Evolutionary conservation across 2,888 invertebrate species (phyloP), one percentile per base, ranked within the genome.

Genomic region (Sphaerophoria rueppellii): DNA sequence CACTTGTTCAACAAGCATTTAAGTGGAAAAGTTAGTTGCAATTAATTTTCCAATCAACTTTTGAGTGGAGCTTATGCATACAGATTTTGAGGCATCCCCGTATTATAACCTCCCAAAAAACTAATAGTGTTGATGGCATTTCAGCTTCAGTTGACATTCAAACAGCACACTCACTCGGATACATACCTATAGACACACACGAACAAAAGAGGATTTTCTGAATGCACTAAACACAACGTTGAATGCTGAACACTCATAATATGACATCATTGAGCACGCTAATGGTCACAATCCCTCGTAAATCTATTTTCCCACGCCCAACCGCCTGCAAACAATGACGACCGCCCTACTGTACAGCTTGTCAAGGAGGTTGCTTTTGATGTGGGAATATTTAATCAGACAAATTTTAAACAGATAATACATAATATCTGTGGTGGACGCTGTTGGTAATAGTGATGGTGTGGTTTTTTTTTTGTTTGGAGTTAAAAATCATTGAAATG

Each of bases 11-110:
- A 16, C 52, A 81, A 81, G 71, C 72, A 24, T 24, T 24, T 24
- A 24, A 77, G 55, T 69, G 55, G 12, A 78, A 77, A 82, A 78
- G 69, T 73, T 82, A 73, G 69, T 77, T 82, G 58, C 73, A 82
- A 82, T 78, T 78, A 82, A 82, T 78, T 82, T 82, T 57, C 77
- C 46, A 71, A 69, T 72, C 58, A 48, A 63, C 40, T 65, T 24
- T 43, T 37, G 35, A 37, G 37, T 43, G 37, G 50, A 16, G 14
- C 40, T 14, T 35, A 5, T 58, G n/a, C 14, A 37, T 2, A n/a
- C 6, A 24, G 24, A 24, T 24, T 24, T 24, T 24, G 24, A 6
- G 4, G 43, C 43, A 43, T 12, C 12, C 43, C 9, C 43, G 9
- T 6, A 4, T 7, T 43, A 43, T 4, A 9, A 9, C 43, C 43